phyloP scores from a whole-genome alignment of 2,888 invertebrate genomes.

The Drosophila buzzatii region DNA sequence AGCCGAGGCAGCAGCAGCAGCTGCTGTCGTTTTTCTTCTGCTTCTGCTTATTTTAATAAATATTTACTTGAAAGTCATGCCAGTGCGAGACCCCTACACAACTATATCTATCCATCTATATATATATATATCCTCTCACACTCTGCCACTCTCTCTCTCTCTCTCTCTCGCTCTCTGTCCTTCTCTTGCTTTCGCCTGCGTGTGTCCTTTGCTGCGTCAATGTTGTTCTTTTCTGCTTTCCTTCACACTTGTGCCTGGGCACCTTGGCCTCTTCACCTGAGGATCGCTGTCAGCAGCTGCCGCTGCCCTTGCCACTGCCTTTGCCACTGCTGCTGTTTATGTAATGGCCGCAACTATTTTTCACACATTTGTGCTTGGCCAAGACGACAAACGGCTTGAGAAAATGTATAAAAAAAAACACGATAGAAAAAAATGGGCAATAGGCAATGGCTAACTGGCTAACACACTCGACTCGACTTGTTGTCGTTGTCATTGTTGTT shows the following conservation, averaged over 20 bases:
- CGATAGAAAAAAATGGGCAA: constrained; percentile 12
- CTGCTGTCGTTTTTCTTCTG: constrained; percentile 3
- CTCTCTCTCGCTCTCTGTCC: too few species aligned
- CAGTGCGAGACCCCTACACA: constrained; percentile 16
- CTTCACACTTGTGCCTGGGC: constrained; percentile 19
- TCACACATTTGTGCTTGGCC: constrained; percentile 63
- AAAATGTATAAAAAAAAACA: background rate
- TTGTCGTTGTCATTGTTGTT: constrained; percentile 17
- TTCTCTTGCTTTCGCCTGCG: background rate
- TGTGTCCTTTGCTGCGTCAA: constrained; percentile 34
- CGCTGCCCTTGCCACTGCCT: constrained; percentile 24
- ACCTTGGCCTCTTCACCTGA: constrained; percentile 45
- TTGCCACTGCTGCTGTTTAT: constrained; percentile 47
- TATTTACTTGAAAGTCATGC: constrained; percentile 73
- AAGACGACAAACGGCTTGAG: constrained; percentile 10
- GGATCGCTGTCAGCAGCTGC: constrained; percentile 67
- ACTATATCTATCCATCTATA: constrained; percentile 13
- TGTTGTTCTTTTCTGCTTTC: constrained; percentile 20
- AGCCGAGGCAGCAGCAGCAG: background rate
- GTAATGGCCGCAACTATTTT: constrained; percentile 60
- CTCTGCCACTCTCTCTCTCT: constrained; percentile 8
- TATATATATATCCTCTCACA: constrained; percentile 5
- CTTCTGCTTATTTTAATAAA: constrained; percentile 61
- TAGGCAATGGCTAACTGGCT: constrained; percentile 19
- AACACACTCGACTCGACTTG: constrained; percentile 35